Evolutionary conservation across 2,888 invertebrate species (phyloP), one percentile per base, ranked within the genome.

Genomic region (Dicranocentrus wangi): DNA sequence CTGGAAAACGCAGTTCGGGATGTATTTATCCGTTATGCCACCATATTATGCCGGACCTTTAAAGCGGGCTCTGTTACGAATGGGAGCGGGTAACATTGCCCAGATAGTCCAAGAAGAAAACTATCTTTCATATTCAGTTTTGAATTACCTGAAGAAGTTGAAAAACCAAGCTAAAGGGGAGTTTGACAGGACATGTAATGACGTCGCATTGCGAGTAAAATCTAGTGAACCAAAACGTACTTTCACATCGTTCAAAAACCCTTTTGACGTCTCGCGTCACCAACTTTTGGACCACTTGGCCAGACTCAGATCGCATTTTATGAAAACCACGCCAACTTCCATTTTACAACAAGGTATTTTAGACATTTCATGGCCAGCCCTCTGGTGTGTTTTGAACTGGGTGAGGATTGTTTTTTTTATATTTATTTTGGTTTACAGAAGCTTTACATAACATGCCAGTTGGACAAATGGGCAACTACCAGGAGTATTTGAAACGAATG

Each of bases 381-480:
- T 60, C 23, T 28, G 13, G 2, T 15, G 23, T 71, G 58, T 60
- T 10, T 17, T 60, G 1, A 66, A 15, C 21, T n/a, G 47, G 3
- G n/a, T 28, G 13, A 10, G 17, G 1, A 53, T 55, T 53, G 28
- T 8, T 39, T 39, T 39, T 51, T 21, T 65, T 43, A 55, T 66
- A 42, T 66, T 21, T 28, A 17, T 53, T 51, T 51, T 39, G 2
- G n/a, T 65, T 32, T 80, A 19, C 82, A 85, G 85, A 83, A 70
- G 75, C 82, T 17, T 92, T 96, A 8, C 99, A 99, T 89, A 95
- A 95, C 79, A 93, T 98, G 91, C 98, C 99, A 3, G 95, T 99
- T 21, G 93, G 95, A 21, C 97, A 97, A 89, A 99, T 99, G 99
- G 99, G 99, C 87, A 99, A 99, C 90, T 99, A 99, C 90, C 98